These are phyloP conservation scores for Thalpophila matura DNA, from an alignment of 2,888 invertebrate species.

Conservation along the genomic window DNA sequence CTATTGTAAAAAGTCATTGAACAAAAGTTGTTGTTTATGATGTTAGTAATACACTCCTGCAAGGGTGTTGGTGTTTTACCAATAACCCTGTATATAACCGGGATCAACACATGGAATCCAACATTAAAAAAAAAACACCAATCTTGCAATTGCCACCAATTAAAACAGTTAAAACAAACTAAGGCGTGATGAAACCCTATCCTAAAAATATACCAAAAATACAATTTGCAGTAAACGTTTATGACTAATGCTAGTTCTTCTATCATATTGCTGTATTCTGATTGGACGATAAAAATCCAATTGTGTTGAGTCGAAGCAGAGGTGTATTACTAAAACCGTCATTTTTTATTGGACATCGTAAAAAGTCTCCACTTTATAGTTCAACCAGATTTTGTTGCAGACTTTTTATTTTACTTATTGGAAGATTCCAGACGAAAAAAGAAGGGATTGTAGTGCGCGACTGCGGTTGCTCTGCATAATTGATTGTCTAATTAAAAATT, in stretches of 20 bases:
- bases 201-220: conserved; percentile 33
- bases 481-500: too few relatives aligned
- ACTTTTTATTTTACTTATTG: conserved; percentile 20
- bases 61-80: too few relatives aligned
- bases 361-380: conserved; percentile 44
- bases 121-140: too few relatives aligned
- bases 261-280: conserved; percentile 52
- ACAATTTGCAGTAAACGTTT: conserved; percentile 59
- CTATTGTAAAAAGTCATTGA: too few relatives aligned
- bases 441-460: too few relatives aligned
- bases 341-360: conserved; percentile 62
- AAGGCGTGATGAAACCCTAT: conserved; percentile 11
- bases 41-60: too few relatives aligned
- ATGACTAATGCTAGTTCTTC: conserved; percentile 42
- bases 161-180: neutral
- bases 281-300: conserved; percentile 63
- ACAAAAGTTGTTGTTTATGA: too few relatives aligned
- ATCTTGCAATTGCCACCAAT: too few relatives aligned
- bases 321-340: conserved; percentile 58
- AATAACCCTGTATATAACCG: too few relatives aligned
- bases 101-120: too few relatives aligned
- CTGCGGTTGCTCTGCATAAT: too few relatives aligned
- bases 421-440: too few relatives aligned
- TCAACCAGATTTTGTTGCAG: conserved; percentile 45
- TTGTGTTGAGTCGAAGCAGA: conserved; percentile 52